A percentile compares a stretch with the other conserved stretches of the same genome.
Evolutionary conservation across 2,797 vertebrate species (phyloP).

Genomic region (Propithecus perrieri): DNA sequence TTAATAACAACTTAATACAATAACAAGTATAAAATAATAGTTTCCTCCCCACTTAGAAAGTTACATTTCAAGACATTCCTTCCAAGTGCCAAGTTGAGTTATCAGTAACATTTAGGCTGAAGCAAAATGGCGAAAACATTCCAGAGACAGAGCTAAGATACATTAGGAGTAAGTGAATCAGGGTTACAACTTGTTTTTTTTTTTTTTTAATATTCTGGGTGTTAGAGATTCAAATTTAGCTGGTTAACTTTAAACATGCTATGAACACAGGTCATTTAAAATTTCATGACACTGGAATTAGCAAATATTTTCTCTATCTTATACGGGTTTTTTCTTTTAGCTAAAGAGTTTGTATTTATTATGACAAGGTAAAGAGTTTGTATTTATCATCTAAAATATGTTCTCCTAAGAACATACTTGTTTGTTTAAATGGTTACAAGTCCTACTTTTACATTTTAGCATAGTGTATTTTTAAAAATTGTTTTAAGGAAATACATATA

Average conservation of each 20-base stretch:
- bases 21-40: background rate
- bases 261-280: conserved; percentile 21
- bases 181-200: background rate
- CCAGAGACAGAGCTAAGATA: background rate
- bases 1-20: conserved; percentile 31
- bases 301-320: conserved; percentile 27
- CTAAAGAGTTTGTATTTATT: conserved; percentile 1
- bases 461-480: conserved; percentile 48
- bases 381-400: conserved; percentile 46
- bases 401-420: conserved; percentile 28
- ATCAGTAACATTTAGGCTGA: conserved; percentile 14
- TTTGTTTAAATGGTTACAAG: conserved; percentile 26
- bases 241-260: conserved; percentile 39
- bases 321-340: background rate
- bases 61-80: conserved; percentile 27
- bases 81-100: background rate
- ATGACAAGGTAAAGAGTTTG: background rate
- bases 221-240: background rate
- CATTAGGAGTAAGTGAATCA: background rate
- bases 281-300: conserved; percentile 14
- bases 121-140: conserved; percentile 49
- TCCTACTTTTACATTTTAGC: conserved; percentile 44
- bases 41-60: background rate
- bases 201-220: background rate
- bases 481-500: conserved; percentile 26